Percentiles rank a stretch among this genome's conserved stretches.
Evolutionary conservation across 2,797 vertebrate genomes (phyloP).

Genomic region (Chelidonichthys spinosus): DNA sequence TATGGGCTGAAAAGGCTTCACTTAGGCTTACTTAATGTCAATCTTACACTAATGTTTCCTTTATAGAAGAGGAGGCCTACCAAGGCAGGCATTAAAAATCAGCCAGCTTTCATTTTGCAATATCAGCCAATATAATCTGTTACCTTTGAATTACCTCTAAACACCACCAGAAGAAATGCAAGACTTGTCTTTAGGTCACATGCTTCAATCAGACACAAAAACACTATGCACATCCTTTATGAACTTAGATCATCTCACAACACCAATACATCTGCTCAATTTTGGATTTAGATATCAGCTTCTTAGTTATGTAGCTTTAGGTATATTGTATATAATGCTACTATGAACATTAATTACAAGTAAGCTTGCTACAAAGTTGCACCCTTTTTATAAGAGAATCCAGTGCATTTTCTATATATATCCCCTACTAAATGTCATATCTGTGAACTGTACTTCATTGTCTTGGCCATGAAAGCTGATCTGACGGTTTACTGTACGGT

Average conservation of each 20-base stretch:
- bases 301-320: constrained; percentile 7
- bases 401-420: constrained; percentile 19
- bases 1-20: constrained; percentile 34
- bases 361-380: neutral
- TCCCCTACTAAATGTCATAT: neutral
- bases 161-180: neutral
- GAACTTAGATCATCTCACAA: constrained; percentile 14
- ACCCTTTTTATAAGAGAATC: constrained; percentile 13
- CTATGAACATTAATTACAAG: constrained; percentile 1
- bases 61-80: constrained; percentile 51
- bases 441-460: neutral
- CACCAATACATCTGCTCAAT: neutral
- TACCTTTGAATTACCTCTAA: neutral
- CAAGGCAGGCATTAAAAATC: constrained; percentile 7
- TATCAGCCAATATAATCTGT: constrained; percentile 3
- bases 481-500: constrained; percentile 2
- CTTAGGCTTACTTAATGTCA: constrained; percentile 56
- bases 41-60: constrained; percentile 52
- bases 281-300: constrained; percentile 2
- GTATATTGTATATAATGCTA: neutral
- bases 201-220: constrained; percentile 4
- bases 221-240: neutral
- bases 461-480: neutral
- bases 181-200: constrained; percentile 9
- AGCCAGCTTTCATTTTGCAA: constrained; percentile 25